These are phyloP conservation scores for Enhydra lutris DNA, from an alignment of 2,113 vertebrate species.

Conservation along the genomic window DNA sequence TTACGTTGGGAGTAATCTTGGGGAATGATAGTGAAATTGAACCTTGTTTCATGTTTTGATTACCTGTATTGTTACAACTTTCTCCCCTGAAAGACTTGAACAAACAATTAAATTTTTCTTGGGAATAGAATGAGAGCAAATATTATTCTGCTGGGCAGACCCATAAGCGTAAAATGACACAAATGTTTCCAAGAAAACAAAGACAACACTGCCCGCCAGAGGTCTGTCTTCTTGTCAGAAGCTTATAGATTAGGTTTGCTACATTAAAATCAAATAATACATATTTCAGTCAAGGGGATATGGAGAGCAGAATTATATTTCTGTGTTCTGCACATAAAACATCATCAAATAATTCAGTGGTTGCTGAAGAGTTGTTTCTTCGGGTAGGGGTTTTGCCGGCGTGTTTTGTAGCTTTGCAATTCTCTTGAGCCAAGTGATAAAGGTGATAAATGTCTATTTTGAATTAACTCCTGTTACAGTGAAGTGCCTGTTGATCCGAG, in stretches of 20 bases:
- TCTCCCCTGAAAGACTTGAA: conserved; percentile 58
- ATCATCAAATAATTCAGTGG: conserved; percentile 50
- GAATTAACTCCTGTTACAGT: conserved; percentile 60
- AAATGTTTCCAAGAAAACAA: conserved; percentile 66
- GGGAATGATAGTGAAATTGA: conserved; percentile 65
- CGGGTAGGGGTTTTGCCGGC: conserved; percentile 39
- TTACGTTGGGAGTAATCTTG: conserved; percentile 50
- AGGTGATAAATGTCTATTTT: conserved; percentile 61
- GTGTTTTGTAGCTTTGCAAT: neutral
- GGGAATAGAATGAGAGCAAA: conserved; percentile 43
- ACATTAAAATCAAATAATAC: conserved; percentile 62
- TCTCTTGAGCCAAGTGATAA: conserved; percentile 60
- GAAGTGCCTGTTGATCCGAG: conserved; percentile 29
- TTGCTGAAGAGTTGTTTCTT: conserved; percentile 38
- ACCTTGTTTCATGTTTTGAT: conserved; percentile 66
- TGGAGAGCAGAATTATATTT: conserved; percentile 58
- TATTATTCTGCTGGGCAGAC: conserved; percentile 44
- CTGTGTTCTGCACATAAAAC: conserved; percentile 34
- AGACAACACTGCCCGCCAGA: conserved; percentile 10
- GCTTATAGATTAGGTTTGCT: conserved; percentile 54
- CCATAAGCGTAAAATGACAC: conserved; percentile 29
- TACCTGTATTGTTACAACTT: conserved; percentile 64
- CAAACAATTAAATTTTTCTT: conserved; percentile 62
- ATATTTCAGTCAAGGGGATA: conserved; percentile 49
- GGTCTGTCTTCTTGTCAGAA: conserved; percentile 59